phyloP scores from a whole-genome alignment of 2,113 vertebrate species.

The Lophotis ruficrista region DNA sequence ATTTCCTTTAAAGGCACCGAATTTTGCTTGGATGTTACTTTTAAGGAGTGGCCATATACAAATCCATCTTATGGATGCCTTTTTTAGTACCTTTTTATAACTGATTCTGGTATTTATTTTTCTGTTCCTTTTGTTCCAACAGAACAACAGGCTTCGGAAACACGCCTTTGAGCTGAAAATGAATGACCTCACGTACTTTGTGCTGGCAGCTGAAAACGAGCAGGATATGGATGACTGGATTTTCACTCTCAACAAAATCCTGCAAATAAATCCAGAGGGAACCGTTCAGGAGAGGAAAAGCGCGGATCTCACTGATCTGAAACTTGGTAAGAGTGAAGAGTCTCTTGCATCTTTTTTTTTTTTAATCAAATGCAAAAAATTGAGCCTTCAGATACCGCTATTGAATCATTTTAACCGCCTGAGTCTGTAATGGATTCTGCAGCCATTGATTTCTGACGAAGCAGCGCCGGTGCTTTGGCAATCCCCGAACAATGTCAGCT shows the following conservation, averaged over 20 bases:
- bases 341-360: background rate
- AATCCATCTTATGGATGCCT: background rate
- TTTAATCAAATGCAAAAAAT: background rate
- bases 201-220: constrained; percentile 96
- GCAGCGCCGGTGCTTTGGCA: background rate
- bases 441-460: background rate
- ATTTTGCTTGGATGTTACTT: background rate
- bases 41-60: background rate
- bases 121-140: constrained; percentile 32
- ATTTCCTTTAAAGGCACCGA: background rate
- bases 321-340: constrained; percentile 80
- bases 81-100: background rate
- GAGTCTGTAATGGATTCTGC: background rate
- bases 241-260: constrained; percentile 90
- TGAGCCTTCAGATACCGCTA: background rate
- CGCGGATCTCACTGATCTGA: constrained; percentile 88
- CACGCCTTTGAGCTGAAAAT: constrained; percentile 98
- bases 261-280: constrained; percentile 94
- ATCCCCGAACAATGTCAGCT: background rate
- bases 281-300: constrained; percentile 88
- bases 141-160: constrained; percentile 93
- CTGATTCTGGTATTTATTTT: background rate
- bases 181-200: constrained; percentile 98
- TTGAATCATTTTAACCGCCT: background rate
- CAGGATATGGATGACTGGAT: constrained; percentile 99